Evolutionary conservation across 2,797 vertebrate species (phyloP).

Genomic region (Ispidina picta): DNA sequence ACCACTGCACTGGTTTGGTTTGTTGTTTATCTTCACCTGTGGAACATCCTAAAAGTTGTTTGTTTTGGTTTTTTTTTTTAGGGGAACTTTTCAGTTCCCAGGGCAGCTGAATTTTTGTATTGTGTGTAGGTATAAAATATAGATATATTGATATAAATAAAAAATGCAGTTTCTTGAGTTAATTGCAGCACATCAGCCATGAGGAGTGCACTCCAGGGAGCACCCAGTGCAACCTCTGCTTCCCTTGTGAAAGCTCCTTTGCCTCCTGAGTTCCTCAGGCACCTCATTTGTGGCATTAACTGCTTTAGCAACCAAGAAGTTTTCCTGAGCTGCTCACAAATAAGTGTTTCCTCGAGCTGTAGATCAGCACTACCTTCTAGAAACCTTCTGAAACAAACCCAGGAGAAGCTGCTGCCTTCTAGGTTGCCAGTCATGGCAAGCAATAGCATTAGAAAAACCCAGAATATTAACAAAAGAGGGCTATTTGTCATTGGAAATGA

Average conservation of each 20-base stretch:
- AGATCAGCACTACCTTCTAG: not conserved
- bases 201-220: not conserved
- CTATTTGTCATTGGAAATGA: conserved; percentile 42
- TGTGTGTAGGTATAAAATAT: no score
- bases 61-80: not conserved
- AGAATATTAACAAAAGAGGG: not conserved
- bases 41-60: not conserved
- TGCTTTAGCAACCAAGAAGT: not conserved
- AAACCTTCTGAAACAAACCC: not conserved
- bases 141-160: no score
- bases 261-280: not conserved
- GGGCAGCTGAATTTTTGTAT: not conserved
- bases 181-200: not conserved
- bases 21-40: not conserved
- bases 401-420: not conserved
- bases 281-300: not conserved
- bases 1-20: no score
- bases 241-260: not conserved
- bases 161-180: not conserved
- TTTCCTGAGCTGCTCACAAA: not conserved
- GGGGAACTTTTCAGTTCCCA: not conserved
- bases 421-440: not conserved
- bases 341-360: not conserved
- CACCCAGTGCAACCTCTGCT: not conserved
- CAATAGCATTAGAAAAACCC: not conserved